Base-by-base conservation (phyloP, 2,888 invertebrate species). In the Tiliacea citrago region DNA sequence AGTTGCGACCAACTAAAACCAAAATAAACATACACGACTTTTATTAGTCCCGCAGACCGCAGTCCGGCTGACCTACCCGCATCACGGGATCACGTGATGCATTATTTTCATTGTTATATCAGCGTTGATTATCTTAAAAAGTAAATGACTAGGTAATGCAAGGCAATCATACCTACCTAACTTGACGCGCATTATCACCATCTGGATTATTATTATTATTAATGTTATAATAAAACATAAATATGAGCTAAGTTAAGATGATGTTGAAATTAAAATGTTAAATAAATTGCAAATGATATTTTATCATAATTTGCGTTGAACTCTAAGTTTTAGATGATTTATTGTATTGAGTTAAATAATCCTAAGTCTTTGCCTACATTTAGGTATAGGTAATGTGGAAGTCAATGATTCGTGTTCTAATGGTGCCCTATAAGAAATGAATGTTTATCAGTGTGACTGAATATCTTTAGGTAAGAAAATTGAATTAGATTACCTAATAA, bases 391-490 rank as follows among this genome's bases (percentile, higher is more conserved):
- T 39, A 53, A n/a, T 55, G 35, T 47, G 10, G 10, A 47, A 68
- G 45, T 68, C 16, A 62, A 68, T 42, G 60, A 58, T 45, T 45
- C 16, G 35, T 47, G 47, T 63, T 63, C 12, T 65, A 39, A 47
- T 24, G 29, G 58, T 73, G 60, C 42, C 49, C 16, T 74, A 10
- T 2, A 45, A 5, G 5, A 47, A 65, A 55, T 39, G 18, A 29
- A 39, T 57, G 12, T 51, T 21, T 57, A 42, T 49, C 77, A 75
- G 58, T 77, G 24, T 60, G n/a, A 68, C 24, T 77, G 68, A 51
- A 51, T 45, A 68, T 35, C 10, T 70, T 9, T 55, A 35, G 35
- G 39, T 39, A 45, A 45, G 18, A 45, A 18, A 71, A 55, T 45
- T 70, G 42, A 70, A 29, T 29, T 29, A 24, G 45, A 24, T 42